Evolutionary conservation across 2,888 invertebrate species (phyloP), one percentile per base, ranked within the genome.

Genomic region (Caenorhabditis sp.): DNA sequence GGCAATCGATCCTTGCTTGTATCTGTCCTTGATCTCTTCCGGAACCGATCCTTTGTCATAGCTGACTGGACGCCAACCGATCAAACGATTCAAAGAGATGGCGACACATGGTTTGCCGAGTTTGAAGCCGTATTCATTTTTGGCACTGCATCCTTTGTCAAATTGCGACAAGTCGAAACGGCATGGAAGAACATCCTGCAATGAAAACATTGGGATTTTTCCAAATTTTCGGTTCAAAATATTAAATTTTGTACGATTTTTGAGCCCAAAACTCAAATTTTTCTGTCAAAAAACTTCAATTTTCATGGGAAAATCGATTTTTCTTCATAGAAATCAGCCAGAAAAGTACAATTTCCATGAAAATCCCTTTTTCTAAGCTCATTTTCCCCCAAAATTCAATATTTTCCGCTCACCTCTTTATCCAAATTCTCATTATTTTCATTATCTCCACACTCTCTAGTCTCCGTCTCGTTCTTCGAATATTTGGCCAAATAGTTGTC

Each of bases 61-160:
- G 65, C 76, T 72, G 36, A 81, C 78, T 23, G 87, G 87, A 21
- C 69, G 65, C 87, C 87, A 88, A 62, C 84, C 88, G 78, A 88
- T 88, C 24, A 88, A 81, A 53, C 88, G 95, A 89, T 99, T 99
- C 84, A 99, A 91, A 89, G 97, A 97, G 83, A 99, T 92, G 90
- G 97, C 93, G 88, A 99, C 93, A 89, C 99, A 99, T n/a, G 97
- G 97, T 65, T 62, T 65, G 66, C 93, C 93, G 81, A 91, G 91
- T 81, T 92, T 92, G 89, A 93, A 97, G 88, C 95, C 95, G 90
- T 93, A 99, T 84, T 93, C 79, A n/a, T 69, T 69, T 37, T 77
- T 76, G 58, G 75, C 66, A 19, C 72, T 63, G 77, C 87, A 86
- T 49, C 69, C 77, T 57, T 73, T 66, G 19, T 82, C 70, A 66